phyloP scores from a whole-genome alignment of 2,888 invertebrate species.

The Leptopilina myrica region DNA sequence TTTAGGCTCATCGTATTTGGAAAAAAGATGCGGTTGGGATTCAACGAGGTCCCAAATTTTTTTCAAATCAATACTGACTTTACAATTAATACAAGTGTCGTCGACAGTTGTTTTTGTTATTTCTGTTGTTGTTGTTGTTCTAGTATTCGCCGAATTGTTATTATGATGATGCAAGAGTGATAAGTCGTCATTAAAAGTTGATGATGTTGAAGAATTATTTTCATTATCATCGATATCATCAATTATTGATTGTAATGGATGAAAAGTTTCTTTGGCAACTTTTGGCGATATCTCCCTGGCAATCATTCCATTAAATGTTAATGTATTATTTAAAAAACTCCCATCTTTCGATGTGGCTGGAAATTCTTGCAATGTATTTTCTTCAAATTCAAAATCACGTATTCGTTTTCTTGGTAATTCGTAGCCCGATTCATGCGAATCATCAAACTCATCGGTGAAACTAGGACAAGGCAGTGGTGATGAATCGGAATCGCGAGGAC shows the following conservation, averaged over 20 bases:
- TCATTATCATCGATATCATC: slow-evolving; percentile 28
- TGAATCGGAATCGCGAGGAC: slow-evolving; percentile 30
- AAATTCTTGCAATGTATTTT: slow-evolving; percentile 54
- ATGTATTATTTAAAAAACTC: background rate
- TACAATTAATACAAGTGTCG: slow-evolving; percentile 49
- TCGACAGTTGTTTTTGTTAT: too few species aligned
- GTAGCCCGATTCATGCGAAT: slow-evolving; percentile 40
- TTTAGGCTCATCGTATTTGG: slow-evolving; percentile 40
- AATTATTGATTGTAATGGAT: slow-evolving; percentile 58
- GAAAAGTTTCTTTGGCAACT: slow-evolving; percentile 66
- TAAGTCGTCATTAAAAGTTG: background rate
- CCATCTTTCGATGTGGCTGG: slow-evolving; percentile 11
- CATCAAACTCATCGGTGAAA: slow-evolving; percentile 44
- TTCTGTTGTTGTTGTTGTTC: background rate
- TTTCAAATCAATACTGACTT: slow-evolving; percentile 70
- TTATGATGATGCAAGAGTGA: background rate
- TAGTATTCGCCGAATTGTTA: background rate
- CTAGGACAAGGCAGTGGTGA: slow-evolving; percentile 23
- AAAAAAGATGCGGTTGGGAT: slow-evolving; percentile 59
- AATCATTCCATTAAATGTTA: background rate
- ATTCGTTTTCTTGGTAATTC: slow-evolving; percentile 22
- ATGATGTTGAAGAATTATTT: too few species aligned
- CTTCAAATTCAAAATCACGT: slow-evolving; percentile 49
- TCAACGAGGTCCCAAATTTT: slow-evolving; percentile 63
- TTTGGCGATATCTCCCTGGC: slow-evolving; percentile 23